Evolutionary conservation across 92 coral and sea anemone species (phyloP), one percentile per base, ranked within the genome.

Genomic region (Blastomussa wellsi): DNA sequence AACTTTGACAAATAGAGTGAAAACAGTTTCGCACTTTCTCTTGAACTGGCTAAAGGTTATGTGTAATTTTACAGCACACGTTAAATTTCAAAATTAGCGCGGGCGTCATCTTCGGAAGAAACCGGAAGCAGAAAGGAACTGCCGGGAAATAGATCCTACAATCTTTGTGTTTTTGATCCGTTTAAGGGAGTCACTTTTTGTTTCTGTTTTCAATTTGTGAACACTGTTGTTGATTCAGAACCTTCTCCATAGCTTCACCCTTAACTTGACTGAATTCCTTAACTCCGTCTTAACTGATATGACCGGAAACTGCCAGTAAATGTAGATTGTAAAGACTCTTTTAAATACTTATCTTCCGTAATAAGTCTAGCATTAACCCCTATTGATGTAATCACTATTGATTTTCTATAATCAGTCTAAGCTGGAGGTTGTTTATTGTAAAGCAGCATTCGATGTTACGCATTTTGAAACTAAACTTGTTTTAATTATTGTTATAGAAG

Each of bases 301-400:
- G n/a, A 76, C 28, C 80, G 35, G 62, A 51, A 22, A 36, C 67
- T 66, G 65, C 33, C 76, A 80, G 32, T 65, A 59, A 31, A 42
- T 11, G 7, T 5, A 64, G 74, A 44, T n/a, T 10, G 8, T 26
- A 8, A 29, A 29, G 35, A 7, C 35, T 32, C 15, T 65, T 26
- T 70, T 62, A 62, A 62, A 62, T 33, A 28, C 68, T 62, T n/a
- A 62, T 65, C 59, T 72, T 81, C 55, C 62, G 7, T 48, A 49
- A 44, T 13, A 80, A 24, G 53, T 64, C 41, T 70, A n/a, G n/a
- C 37, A 26, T 70, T 81, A 82, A 82, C 72, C 76, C 69, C 86
- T n/a, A 53, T 49, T 35, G 77, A 69, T 13, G 39, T 81, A n/a
- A n/a, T n/a, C n/a, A n/a, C n/a, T n/a, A 81, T 81, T 35, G 33